Base-by-base conservation (phyloP, 2,797 vertebrate genomes). In the Poecile montanus region DNA sequence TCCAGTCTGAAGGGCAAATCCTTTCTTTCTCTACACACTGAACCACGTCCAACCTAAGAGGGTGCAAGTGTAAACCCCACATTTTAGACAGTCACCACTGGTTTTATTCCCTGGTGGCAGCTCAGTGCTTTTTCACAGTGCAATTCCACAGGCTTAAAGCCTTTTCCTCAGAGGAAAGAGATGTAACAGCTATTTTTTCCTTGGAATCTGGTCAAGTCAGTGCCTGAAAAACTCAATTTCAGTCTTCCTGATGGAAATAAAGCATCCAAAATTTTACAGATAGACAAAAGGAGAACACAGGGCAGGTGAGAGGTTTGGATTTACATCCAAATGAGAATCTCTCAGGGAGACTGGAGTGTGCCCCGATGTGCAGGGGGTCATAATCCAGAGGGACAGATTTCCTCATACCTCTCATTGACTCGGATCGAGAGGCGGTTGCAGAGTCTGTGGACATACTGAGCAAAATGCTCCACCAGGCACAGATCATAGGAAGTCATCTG, bases 391-490 rank as follows among this genome's bases (percentile, higher is more conserved):
- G 44, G 36, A 14, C 9, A 20, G 40, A 30, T 27, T 16, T 50
- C 22, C 34, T 45, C 36, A 1, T 97, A 99, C 99, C 99, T 98
- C 76, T 99, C 98, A 0, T 86, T 94, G 18, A 99, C 99, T 58
- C 68, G 95, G 91, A 99, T 36, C 27, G 97, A 94, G 29, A 99
- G 97, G 1, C 92, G 94, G 96, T 98, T 99, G 97, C 99, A 99
- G 93, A 99, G 97, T 34, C 98, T 98, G 83, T 99, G 99, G 77
- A 99, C 91, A 19, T 99, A 98, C 84, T 98, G 98, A 18, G 98
- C 93, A 89, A 98, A 99, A 70, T 98, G 98, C 91, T 99, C 99
- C 94, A 99, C 98, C 6, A 98, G 42, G 7, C 98, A 98, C 98
- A 99, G 98, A 95, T 99, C 98, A 2, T 98, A 98, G 23, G 98